Base-by-base conservation (phyloP, 2,113 vertebrate species). In the Oncorhynchus tshawytscha region DNA sequence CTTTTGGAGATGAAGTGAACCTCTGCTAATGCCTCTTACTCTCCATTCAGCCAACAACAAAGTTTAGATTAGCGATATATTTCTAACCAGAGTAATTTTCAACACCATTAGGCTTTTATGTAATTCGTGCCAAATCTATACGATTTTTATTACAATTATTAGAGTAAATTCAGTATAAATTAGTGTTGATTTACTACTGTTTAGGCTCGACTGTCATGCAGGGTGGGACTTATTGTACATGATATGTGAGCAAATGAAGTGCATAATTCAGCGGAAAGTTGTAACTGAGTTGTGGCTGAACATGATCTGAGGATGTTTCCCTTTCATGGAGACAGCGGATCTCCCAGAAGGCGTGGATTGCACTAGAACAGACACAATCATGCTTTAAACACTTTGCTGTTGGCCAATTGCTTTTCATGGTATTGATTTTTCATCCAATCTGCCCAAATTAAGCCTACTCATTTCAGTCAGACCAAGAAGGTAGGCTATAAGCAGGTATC, bases 61-160 rank as follows among this genome's bases (percentile, higher is more conserved):
- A 96, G 94, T 97, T 97, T 96, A 95, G 94, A 95, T 95, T 95
- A 95, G 94, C 94, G 94, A 95, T 96, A 94, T 95, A 95, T 95
- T 95, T 94, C 92, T 94, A 94, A 94, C 93, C 94, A 95, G 93
- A 93, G 93, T 95, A 90, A 95, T 97, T 96, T 96, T 95, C 96
- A 95, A 96, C 94, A 95, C 95, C 95, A 96, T 95, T 95, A 95
- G 89, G 95, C 94, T 94, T 96, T 96, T 96, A 96, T 95, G 94
- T 94, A 95, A 97, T 95, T 96, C 95, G 95, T 91, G 95, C 89
- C 92, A 94, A 95, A 95, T 96, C 94, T 93, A 95, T 95, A 94
- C 93, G 94, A 94, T 94, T 97, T 97, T 95, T 95, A 95, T 94
- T 94, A 94, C 94, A 92, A 95, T 95, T 95, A 96, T 95, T 95